phyloP scores from a whole-genome alignment of 2,888 invertebrate species.

The Lathronympha strigana region DNA sequence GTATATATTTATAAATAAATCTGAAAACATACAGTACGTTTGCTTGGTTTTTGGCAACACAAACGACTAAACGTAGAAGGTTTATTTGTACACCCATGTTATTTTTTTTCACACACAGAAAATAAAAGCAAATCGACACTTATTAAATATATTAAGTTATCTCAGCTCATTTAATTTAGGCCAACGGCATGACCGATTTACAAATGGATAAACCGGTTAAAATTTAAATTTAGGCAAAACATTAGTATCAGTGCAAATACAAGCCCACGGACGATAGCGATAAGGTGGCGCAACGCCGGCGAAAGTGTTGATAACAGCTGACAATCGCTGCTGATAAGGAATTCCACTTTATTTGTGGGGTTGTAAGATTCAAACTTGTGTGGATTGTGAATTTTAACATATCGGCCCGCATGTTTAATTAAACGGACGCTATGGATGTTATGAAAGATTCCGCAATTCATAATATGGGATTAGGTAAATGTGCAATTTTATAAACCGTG shows the following conservation, averaged over 20 bases:
- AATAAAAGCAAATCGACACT: too few species aligned
- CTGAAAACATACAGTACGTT: too few species aligned
- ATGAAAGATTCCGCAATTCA: constrained; percentile 18
- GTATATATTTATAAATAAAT: too few species aligned
- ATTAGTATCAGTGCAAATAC: constrained; percentile 33
- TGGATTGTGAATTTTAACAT: neutral
- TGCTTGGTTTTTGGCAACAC: too few species aligned
- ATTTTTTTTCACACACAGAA: too few species aligned
- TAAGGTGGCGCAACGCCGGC: constrained; percentile 35
- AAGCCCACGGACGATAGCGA: constrained; percentile 28
- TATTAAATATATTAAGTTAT: too few species aligned
- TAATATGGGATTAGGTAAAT: constrained; percentile 20
- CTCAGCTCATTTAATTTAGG: neutral
- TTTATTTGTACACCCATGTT: too few species aligned
- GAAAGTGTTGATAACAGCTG: constrained; percentile 42
- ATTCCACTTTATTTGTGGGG: neutral
- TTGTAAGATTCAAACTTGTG: constrained; percentile 1
- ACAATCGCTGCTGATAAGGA: neutral
- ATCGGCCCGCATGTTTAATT: constrained; percentile 21
- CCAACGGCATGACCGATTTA: neutral
- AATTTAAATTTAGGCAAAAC: constrained; percentile 21
- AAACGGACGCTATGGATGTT: neutral
- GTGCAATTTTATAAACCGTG: neutral
- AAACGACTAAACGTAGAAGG: too few species aligned
- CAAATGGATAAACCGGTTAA: neutral